Percentiles rank a stretch among this genome's conserved stretches.
Conservation (phyloP, 2,113 vertebrate species). For the Lamprotornis superbus region DNA sequence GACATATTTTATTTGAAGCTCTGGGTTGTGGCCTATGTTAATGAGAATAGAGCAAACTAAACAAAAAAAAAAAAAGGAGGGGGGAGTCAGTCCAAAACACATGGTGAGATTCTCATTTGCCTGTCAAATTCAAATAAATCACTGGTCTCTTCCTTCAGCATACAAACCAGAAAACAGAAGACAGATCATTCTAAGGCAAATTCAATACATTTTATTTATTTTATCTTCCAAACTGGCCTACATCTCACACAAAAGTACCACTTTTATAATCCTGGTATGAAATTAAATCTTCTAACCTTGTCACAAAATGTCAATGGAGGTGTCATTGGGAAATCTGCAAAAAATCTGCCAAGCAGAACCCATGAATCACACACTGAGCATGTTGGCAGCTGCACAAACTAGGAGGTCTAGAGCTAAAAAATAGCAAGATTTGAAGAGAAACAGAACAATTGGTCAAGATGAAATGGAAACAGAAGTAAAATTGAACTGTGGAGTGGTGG, state of each 20-base stretch:
- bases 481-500: not conserved
- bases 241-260: not conserved
- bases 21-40: not conserved
- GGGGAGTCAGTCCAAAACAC: not conserved
- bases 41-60: conserved; percentile 19
- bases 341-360: not conserved
- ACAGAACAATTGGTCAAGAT: not conserved
- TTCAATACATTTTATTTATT: not conserved
- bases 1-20: conserved; percentile 28
- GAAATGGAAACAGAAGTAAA: not conserved
- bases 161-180: not conserved
- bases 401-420: not conserved
- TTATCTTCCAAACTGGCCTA: not conserved
- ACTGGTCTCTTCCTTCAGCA: not conserved
- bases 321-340: not conserved
- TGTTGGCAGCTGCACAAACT: not conserved
- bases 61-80: not conserved
- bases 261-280: not conserved
- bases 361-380: not conserved
- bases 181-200: not conserved
- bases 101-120: not conserved
- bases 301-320: not conserved
- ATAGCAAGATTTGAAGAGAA: not conserved
- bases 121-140: conserved; percentile 17
- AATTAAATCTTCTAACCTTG: not conserved